phyloP scores from a whole-genome alignment of 2,888 invertebrate genomes.

The Uropetala carovei region DNA sequence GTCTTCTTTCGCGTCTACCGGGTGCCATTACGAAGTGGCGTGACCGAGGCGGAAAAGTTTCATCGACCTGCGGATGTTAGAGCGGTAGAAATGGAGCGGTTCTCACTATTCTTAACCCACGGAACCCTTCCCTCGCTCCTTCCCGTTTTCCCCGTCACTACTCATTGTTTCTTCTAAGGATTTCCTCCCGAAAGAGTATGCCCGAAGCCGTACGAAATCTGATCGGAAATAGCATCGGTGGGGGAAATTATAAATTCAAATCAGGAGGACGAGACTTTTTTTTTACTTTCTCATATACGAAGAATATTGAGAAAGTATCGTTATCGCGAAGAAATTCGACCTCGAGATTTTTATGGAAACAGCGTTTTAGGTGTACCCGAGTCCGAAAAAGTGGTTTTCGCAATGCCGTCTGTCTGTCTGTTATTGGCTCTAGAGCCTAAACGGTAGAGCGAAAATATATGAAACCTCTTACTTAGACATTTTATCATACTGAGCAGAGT shows the following conservation, averaged over 20 bases:
- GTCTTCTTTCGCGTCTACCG: not conserved
- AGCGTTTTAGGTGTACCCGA: too few species aligned
- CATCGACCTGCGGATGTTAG: not conserved
- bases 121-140: not conserved
- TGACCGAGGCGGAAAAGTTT: not conserved
- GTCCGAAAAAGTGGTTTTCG: too few species aligned
- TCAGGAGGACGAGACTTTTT: not conserved
- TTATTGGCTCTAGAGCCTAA: too few species aligned
- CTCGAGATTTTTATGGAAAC: too few species aligned
- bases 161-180: not conserved
- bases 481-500: too few species aligned
- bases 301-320: too few species aligned
- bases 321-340: too few species aligned
- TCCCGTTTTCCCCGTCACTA: not conserved
- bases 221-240: not conserved
- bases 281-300: too few species aligned
- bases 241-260: slow-evolving; percentile 23
- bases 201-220: not conserved
- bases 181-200: not conserved
- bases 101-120: not conserved
- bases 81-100: not conserved
- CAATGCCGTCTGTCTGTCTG: too few species aligned
- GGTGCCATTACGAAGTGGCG: not conserved
- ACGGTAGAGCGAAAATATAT: too few species aligned
- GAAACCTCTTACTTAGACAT: too few species aligned